Conservation (phyloP, 2,113 vertebrate genomes). For the Hippocampus guttulatus region DNA sequence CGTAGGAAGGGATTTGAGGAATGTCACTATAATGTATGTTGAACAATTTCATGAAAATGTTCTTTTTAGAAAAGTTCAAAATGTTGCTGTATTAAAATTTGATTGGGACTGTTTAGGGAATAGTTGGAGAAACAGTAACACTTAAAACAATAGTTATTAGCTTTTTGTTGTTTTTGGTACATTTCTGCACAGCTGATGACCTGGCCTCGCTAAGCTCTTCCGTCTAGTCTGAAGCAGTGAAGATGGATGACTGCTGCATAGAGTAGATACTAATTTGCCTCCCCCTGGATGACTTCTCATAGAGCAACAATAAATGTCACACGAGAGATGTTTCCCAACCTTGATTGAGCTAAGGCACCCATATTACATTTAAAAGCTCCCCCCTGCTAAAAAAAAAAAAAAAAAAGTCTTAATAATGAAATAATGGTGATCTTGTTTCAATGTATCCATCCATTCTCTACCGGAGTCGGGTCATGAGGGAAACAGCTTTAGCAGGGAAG, state of each 20-base stretch:
- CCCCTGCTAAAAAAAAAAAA: too few species aligned
- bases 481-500: too few species aligned
- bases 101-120: background rate
- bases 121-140: background rate
- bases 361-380: too few species aligned
- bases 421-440: too few species aligned
- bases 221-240: background rate
- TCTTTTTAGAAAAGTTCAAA: background rate
- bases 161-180: too few species aligned
- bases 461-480: too few species aligned
- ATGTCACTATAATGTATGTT: slow-evolving; percentile 27
- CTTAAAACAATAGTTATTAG: background rate
- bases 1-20: slow-evolving; percentile 35
- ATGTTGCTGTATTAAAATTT: background rate
- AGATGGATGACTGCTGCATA: background rate
- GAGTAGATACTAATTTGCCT: background rate
- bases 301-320: too few species aligned
- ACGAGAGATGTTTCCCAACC: too few species aligned
- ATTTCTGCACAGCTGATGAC: background rate
- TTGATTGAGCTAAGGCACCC: too few species aligned
- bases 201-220: background rate
- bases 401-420: too few species aligned
- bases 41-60: slow-evolving; percentile 18
- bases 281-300: too few species aligned
- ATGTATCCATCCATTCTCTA: too few species aligned